Evolutionary conservation across 2,797 vertebrate genomes (phyloP).

Genomic region (Vespertilio murinus): DNA sequence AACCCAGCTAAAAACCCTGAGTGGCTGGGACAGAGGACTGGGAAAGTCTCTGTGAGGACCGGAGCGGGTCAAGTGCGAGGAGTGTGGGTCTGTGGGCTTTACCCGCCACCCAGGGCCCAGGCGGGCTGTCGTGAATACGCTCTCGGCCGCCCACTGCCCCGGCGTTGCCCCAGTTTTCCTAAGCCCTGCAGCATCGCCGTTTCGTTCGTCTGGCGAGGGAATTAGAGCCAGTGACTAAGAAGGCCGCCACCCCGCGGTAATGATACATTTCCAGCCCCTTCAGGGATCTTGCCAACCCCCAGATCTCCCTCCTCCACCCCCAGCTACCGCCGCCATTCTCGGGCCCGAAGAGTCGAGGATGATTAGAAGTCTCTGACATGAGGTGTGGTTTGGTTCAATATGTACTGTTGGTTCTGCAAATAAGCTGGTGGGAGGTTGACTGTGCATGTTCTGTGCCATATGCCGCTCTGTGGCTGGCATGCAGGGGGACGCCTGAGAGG

Average conservation of each 20-base stretch:
- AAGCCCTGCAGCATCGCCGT: constrained; percentile 84
- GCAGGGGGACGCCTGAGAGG: constrained; percentile 63
- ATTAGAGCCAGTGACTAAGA: constrained; percentile 82
- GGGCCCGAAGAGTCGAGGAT: constrained; percentile 65
- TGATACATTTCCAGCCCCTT: constrained; percentile 81
- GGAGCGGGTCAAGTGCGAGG: neutral
- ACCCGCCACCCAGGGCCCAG: constrained; percentile 78
- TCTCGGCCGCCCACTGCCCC: constrained; percentile 72
- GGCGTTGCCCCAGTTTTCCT: constrained; percentile 82
- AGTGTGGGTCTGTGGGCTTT: constrained; percentile 15
- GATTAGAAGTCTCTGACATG: constrained; percentile 78
- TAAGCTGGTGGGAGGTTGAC: constrained; percentile 72
- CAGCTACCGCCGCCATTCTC: constrained; percentile 54
- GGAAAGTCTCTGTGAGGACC: neutral
- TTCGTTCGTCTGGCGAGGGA: constrained; percentile 83
- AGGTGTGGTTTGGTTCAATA: constrained; percentile 76
- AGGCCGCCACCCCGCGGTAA: constrained; percentile 79
- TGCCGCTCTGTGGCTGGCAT: constrained; percentile 69
- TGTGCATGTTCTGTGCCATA: constrained; percentile 68
- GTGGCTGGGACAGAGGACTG: constrained; percentile 9
- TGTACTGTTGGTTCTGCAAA: constrained; percentile 79
- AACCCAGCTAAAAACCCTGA: constrained; percentile 33
- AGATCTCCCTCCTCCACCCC: constrained; percentile 64
- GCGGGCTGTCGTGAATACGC: constrained; percentile 80
- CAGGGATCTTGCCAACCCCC: constrained; percentile 80